Percentiles rank a stretch among this genome's conserved stretches.
phyloP scores from a whole-genome alignment of 2,113 vertebrate genomes.

The Xyliphius kryptos region DNA sequence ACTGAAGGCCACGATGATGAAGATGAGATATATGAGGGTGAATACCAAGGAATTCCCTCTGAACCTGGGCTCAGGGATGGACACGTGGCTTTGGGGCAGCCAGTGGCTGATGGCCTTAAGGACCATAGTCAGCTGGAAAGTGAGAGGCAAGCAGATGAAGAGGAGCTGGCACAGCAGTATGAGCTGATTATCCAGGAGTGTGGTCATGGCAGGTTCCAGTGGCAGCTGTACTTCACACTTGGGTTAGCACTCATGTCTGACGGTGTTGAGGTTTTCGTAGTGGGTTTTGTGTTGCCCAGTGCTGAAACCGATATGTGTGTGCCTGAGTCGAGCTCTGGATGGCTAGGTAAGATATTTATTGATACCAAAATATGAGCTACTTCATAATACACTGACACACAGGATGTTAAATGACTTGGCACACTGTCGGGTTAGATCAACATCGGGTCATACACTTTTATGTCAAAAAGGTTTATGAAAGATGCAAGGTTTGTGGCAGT shows the following conservation, averaged over 20 bases:
- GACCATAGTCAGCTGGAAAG: slow-evolving; percentile 79
- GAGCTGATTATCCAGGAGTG: slow-evolving; percentile 97
- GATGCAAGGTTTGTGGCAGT: too few species aligned
- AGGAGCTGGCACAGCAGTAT: slow-evolving; percentile 95
- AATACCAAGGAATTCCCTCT: slow-evolving; percentile 92
- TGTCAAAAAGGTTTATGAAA: too few species aligned
- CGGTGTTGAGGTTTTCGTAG: slow-evolving; percentile 94
- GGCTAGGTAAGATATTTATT: slow-evolving; percentile 80
- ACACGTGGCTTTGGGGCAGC: slow-evolving; percentile 68
- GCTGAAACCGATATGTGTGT: slow-evolving; percentile 96
- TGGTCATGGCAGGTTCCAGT: slow-evolving; percentile 93
- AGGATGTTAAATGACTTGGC: too few species aligned
- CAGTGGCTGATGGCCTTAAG: slow-evolving; percentile 69
- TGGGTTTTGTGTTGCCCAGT: slow-evolving; percentile 94
- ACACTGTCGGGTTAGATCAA: too few species aligned
- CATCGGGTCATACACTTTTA: too few species aligned
- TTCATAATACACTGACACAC: too few species aligned
- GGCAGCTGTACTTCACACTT: slow-evolving; percentile 93
- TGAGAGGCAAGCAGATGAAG: slow-evolving; percentile 88
- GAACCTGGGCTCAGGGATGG: slow-evolving; percentile 68
- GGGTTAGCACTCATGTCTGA: slow-evolving; percentile 97
- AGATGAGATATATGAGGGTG: slow-evolving; percentile 96
- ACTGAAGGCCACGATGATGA: slow-evolving; percentile 97
- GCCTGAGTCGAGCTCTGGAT: slow-evolving; percentile 81
- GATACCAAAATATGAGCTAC: too few species aligned